phyloP scores from a whole-genome alignment of 2,888 invertebrate genomes.

The Galeopsomyia nigrocyanea region DNA sequence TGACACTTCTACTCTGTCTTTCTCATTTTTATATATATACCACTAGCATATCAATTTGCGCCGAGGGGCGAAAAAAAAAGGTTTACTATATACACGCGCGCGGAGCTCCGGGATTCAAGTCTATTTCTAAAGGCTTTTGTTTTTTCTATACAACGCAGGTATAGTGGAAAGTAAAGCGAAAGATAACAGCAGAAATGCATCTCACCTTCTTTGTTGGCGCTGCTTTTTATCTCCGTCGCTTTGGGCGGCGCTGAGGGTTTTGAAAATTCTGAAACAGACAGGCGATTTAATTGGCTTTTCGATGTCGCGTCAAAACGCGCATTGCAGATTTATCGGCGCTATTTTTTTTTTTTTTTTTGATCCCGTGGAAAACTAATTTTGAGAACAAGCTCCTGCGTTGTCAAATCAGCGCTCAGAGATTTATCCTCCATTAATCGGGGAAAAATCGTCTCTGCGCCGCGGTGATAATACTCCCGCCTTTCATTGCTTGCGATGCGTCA shows the following conservation, averaged over 20 bases:
- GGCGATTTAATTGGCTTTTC: conserved; percentile 45
- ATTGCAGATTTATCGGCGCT: conserved; percentile 22
- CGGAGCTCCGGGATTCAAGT: background rate
- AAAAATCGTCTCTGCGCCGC: conserved; percentile 6
- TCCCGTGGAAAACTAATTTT: conserved; percentile 23
- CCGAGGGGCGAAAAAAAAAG: background rate
- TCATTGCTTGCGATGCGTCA: background rate
- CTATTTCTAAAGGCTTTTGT: conserved; percentile 4
- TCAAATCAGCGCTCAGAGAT: conserved; percentile 17
- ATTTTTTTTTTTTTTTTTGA: no score
- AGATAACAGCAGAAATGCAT: conserved; percentile 28
- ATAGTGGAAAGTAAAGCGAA: conserved; percentile 11
- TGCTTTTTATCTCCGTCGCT: conserved; percentile 85
- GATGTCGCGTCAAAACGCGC: conserved; percentile 5
- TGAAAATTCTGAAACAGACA: conserved; percentile 81
- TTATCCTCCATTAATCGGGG: conserved; percentile 24
- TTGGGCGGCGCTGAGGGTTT: conserved; percentile 88
- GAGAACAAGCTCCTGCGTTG: background rate
- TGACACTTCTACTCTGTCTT: background rate
- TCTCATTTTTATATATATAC: background rate
- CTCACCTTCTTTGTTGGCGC: conserved; percentile 83
- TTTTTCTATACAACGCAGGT: background rate
- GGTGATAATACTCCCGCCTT: conserved; percentile 26
- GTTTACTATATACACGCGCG: background rate
- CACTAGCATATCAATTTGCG: background rate